Evolutionary conservation across 1,140 invertebrate genomes (phyloP), one percentile per base, ranked within the genome.

Genomic region (Microplitis mediator): DNA sequence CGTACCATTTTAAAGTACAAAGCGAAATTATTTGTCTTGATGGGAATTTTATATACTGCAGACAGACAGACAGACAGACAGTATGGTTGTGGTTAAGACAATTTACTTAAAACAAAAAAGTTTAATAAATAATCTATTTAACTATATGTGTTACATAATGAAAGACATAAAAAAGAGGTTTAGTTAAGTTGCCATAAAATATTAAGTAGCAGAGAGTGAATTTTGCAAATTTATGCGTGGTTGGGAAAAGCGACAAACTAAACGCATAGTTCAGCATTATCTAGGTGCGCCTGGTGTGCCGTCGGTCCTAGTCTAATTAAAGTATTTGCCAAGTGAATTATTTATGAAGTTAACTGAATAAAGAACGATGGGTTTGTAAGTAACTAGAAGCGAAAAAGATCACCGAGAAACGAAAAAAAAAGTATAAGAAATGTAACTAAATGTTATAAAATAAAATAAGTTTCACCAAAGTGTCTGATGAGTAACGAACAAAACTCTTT

Each of bases 301-400:
- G 39, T 45, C 39, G 39, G 60, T 67, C 54, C 72, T 68, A 45
- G 52, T 32, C 68, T 72, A 79, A 79, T 79, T 78, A 76, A 76
- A 79, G 72, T 76, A 74, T 79, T 79, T 75, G 71, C 65, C 36
- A 65, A 58, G 14, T 75, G 76, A 77, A 77, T 76, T 76, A 75
- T 69, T 79, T 75, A 76, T 78, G 76, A 75, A 74, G 69, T 63
- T 23, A 1, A 8, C 3, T 4, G 54, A 23, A 62, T 58, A 45
- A 32, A 71, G 51, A 67, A 50, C n/a, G 51, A 39, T 31, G 23
- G 34, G 8, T 6, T 52, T 13, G 60, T 50, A 36, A n/a, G 39
- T 14, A n/a, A 72, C 56, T 31, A 45, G n/a, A 16, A 32, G 52
- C 56, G 39, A 23, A 61, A 60, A 50, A 23, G 52, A 52, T 23